phyloP scores from a whole-genome alignment of 2,888 invertebrate genomes.

The Machimus atricapillus region DNA sequence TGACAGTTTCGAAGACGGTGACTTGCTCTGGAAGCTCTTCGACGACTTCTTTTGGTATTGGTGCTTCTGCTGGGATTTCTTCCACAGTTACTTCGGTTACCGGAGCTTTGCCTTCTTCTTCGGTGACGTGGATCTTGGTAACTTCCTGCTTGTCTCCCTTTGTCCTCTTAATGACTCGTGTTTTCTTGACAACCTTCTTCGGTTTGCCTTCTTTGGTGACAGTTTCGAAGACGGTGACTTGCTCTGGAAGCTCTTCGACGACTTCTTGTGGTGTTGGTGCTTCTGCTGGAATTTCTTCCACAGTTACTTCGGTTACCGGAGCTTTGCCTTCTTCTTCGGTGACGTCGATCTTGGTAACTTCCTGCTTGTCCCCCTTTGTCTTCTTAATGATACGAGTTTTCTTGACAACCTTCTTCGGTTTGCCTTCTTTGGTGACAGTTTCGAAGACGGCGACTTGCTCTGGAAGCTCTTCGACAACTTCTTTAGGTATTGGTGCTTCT shows the following conservation, averaged over 20 bases:
- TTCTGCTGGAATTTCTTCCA: conserved; percentile 52
- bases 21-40: too few species aligned
- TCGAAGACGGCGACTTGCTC: conserved; percentile 42
- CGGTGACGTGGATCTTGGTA: conserved; percentile 54
- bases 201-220: too few species aligned
- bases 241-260: too few species aligned
- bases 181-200: too few species aligned
- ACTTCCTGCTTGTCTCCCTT: too few species aligned
- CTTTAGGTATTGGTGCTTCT: conserved; percentile 43
- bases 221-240: conserved; percentile 47
- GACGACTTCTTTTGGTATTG: neutral
- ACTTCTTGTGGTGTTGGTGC: too few species aligned
- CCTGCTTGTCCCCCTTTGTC: conserved; percentile 57
- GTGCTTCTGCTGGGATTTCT: conserved; percentile 22
- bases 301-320: conserved; percentile 59
- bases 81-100: conserved; percentile 57
- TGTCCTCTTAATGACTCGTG: too few species aligned
- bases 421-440: too few species aligned
- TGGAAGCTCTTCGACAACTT: conserved; percentile 53
- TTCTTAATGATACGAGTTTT: conserved; percentile 52
- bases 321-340: conserved; percentile 57
- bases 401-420: too few species aligned
- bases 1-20: too few species aligned
- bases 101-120: conserved; percentile 58
- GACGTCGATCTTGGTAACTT: conserved; percentile 57